phyloP scores from a whole-genome alignment of 2,888 invertebrate genomes.

The Orthosia gothica region DNA sequence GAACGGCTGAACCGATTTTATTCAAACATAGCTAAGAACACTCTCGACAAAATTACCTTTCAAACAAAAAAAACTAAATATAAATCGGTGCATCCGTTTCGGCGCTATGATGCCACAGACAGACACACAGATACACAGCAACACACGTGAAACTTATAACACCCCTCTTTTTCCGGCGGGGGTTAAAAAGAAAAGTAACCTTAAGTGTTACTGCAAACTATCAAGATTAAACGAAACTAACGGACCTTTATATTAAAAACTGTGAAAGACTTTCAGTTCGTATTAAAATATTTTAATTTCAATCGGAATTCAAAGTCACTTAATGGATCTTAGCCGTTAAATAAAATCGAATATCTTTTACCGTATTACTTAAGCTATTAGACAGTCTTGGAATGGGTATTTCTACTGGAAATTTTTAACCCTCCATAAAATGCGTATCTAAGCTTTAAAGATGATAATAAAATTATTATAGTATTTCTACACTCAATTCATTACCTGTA shows the following conservation, averaged over 20 bases:
- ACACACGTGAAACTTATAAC: no score
- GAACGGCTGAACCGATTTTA: no score
- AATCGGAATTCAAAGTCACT: conserved; percentile 23
- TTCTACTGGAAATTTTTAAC: background rate
- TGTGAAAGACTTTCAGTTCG: conserved; percentile 1
- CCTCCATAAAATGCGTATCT: background rate
- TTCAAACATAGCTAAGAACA: no score
- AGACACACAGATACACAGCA: no score
- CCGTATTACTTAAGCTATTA: conserved; percentile 22
- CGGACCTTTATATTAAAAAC: background rate
- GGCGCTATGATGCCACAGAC: no score
- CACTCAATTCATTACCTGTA: no score
- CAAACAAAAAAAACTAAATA: no score
- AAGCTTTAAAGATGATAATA: background rate
- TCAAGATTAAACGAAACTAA: background rate
- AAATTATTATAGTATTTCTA: background rate
- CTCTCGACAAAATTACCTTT: no score
- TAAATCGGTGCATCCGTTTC: no score
- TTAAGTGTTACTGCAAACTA: background rate
- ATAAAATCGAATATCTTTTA: conserved; percentile 36
- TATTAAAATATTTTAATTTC: conserved; percentile 40
- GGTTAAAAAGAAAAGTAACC: background rate
- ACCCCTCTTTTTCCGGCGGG: no score
- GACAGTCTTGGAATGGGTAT: background rate
- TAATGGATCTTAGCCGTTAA: conserved; percentile 28